Evolutionary conservation across 2,888 invertebrate species (phyloP).

Genomic region (Pilophorus perplexus): DNA sequence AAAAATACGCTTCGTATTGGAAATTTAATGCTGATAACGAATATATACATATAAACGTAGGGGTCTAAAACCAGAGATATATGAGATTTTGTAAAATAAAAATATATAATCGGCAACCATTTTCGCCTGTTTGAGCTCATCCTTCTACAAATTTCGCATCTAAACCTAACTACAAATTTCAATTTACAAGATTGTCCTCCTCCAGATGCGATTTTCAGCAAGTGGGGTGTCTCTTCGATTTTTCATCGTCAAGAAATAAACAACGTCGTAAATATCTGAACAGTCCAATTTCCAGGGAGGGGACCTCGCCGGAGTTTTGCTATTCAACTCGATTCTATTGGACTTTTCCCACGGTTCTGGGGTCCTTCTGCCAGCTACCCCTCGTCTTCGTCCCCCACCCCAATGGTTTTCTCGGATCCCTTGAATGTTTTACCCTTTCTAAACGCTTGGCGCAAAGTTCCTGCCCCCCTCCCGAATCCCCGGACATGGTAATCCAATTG

Average conservation of each 20-base stretch:
- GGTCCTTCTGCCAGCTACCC: too few species aligned
- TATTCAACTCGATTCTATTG: constrained; percentile 8
- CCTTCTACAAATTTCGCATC: too few species aligned
- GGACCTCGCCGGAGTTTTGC: neutral
- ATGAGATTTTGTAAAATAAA: too few species aligned
- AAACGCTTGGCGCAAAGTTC: constrained; percentile 20
- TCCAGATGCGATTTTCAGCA: too few species aligned
- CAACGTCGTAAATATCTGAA: constrained; percentile 26
- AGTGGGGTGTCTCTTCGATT: neutral
- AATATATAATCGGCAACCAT: too few species aligned
- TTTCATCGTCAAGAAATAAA: neutral
- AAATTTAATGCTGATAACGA: too few species aligned
- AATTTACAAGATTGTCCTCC: too few species aligned
- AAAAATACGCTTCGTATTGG: too few species aligned
- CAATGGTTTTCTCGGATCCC: constrained; percentile 8
- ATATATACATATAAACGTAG: too few species aligned
- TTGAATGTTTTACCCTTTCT: constrained; percentile 37
- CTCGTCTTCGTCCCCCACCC: neutral
- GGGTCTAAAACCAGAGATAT: too few species aligned
- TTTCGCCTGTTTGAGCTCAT: too few species aligned
- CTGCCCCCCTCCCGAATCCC: neutral
- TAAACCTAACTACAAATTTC: too few species aligned
- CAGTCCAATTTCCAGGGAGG: neutral
- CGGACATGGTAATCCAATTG: constrained; percentile 37
- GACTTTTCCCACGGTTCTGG: constrained; percentile 21